phyloP scores from a whole-genome alignment of 2,888 invertebrate genomes.

The Selenia dentaria region DNA sequence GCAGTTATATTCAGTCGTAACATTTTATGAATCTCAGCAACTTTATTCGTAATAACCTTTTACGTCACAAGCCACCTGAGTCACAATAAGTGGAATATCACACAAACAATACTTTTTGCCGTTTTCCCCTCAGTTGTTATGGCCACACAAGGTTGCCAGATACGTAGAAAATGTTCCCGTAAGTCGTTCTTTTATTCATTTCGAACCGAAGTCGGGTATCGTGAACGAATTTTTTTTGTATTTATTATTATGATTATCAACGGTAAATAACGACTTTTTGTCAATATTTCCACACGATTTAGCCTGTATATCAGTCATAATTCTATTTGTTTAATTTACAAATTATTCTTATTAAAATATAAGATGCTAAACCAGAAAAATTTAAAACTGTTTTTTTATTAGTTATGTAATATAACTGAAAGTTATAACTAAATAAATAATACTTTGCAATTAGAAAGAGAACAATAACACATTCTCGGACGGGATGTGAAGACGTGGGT shows the following conservation, averaged over 20 bases:
- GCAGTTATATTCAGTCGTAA: background rate
- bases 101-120: slow-evolving; percentile 22
- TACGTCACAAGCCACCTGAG: slow-evolving; percentile 12
- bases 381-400: no score
- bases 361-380: no score
- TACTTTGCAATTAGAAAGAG: no score
- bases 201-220: slow-evolving; percentile 27
- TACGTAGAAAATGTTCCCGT: slow-evolving; percentile 27
- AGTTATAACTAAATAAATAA: no score
- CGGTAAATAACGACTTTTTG: no score
- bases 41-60: slow-evolving; percentile 11
- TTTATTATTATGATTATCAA: no score
- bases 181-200: slow-evolving; percentile 37
- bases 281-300: background rate
- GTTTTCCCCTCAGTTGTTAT: slow-evolving; percentile 20
- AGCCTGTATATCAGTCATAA: background rate
- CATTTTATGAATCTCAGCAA: background rate
- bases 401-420: no score
- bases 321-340: no score
- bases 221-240: slow-evolving; percentile 19
- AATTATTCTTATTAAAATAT: no score
- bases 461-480: no score
- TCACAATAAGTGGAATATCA: slow-evolving; percentile 17
- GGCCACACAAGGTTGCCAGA: slow-evolving; percentile 23
- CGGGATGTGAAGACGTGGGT: no score